Evolutionary conservation across 2,888 invertebrate genomes (phyloP).

Genomic region (Tetramorium bicarinatum): DNA sequence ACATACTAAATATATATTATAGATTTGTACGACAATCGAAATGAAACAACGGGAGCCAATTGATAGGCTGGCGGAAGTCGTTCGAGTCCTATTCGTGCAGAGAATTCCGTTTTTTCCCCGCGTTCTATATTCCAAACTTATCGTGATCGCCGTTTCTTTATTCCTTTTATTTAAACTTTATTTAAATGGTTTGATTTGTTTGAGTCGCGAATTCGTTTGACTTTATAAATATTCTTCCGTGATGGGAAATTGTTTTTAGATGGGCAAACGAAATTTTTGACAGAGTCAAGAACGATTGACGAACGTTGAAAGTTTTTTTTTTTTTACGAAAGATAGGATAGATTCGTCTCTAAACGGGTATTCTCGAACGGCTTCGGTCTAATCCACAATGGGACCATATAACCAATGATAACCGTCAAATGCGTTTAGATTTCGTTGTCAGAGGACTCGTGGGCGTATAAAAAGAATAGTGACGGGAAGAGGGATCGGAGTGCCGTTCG

Average conservation of each 20-base stretch:
- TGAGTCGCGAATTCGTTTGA: slow-evolving; percentile 4
- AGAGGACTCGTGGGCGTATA: slow-evolving; percentile 74
- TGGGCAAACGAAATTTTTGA: slow-evolving; percentile 3
- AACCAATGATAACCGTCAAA: slow-evolving; percentile 81
- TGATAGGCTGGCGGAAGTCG: slow-evolving; percentile 82
- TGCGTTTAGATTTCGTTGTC: slow-evolving; percentile 79
- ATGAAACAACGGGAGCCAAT: slow-evolving; percentile 81
- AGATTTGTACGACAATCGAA: slow-evolving; percentile 51
- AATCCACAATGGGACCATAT: slow-evolving; percentile 83
- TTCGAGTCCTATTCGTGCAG: slow-evolving; percentile 63
- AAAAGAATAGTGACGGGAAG: slow-evolving; percentile 57
- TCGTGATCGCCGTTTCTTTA: slow-evolving; percentile 9
- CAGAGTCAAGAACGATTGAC: slow-evolving; percentile 8
- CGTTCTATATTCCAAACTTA: not conserved
- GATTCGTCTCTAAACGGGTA: slow-evolving; percentile 15
- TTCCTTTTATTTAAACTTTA: slow-evolving; percentile 40
- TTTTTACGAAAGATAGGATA: too few relatives aligned
- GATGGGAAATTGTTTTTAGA: slow-evolving; percentile 29
- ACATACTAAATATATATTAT: slow-evolving; percentile 50
- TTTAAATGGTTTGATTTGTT: not conserved
- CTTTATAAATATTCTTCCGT: not conserved
- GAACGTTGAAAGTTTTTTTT: not conserved
- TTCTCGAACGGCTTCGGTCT: slow-evolving; percentile 79
- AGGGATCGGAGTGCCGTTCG: slow-evolving; percentile 30
- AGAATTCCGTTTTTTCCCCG: not conserved